Conservation (phyloP, 2,888 invertebrate genomes). For the Epistrophe eligans region DNA sequence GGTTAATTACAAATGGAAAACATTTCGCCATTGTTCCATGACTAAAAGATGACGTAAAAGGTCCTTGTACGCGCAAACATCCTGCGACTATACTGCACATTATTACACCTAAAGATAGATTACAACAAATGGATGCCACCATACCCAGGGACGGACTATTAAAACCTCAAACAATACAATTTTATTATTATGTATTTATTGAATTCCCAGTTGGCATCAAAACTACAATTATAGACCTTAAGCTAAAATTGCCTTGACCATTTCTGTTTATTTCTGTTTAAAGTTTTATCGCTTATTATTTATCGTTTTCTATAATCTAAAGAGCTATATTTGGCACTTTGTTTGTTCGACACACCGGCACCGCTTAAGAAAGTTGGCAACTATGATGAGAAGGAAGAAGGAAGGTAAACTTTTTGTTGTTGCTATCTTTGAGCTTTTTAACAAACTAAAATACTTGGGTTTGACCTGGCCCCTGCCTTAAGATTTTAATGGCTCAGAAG, state of each 20-base stretch:
- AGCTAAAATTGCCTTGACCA: neutral
- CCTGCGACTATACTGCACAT: constrained; percentile 43
- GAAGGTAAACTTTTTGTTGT: neutral
- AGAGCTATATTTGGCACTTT: neutral
- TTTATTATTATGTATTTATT: too few relatives aligned
- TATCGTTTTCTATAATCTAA: too few relatives aligned
- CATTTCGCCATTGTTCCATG: constrained; percentile 44
- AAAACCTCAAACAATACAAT: neutral
- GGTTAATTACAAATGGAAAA: constrained; percentile 68
- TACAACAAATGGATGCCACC: neutral
- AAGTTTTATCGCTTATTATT: neutral
- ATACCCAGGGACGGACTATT: neutral
- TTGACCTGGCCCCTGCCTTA: neutral
- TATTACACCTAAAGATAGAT: constrained; percentile 31
- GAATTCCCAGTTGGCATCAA: too few relatives aligned
- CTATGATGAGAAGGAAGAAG: neutral
- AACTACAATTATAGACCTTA: neutral
- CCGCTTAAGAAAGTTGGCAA: neutral
- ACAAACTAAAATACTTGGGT: neutral
- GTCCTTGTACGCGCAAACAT: constrained; percentile 58
- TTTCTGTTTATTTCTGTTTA: too few relatives aligned
- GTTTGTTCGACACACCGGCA: neutral
- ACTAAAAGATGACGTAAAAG: constrained; percentile 63
- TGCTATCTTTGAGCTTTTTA: neutral
- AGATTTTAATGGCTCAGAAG: neutral